Conservation (phyloP, 2,113 vertebrate species). For the Muscicapa adusta region DNA sequence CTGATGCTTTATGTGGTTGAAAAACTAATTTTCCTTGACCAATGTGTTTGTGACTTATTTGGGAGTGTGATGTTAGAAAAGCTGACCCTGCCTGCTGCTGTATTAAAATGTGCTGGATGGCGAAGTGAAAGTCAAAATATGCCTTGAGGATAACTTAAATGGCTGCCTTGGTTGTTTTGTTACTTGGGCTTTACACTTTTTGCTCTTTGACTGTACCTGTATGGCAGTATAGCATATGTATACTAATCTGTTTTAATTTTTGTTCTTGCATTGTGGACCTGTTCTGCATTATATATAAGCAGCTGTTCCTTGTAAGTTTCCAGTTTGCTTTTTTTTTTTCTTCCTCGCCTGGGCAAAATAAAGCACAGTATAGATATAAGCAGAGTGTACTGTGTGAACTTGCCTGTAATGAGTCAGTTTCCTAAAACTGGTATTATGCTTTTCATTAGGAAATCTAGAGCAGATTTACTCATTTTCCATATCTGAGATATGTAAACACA, state of each 20-base stretch:
- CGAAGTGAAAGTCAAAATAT: not conserved
- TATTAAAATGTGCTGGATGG: not conserved
- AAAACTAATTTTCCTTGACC: not conserved
- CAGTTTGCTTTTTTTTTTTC: not conserved
- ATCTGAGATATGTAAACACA: not conserved
- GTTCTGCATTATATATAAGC: constrained; percentile 50
- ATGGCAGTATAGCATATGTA: not conserved
- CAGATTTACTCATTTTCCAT: not conserved
- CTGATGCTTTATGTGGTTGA: not conserved
- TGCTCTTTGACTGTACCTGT: not conserved
- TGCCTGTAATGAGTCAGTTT: constrained; percentile 19
- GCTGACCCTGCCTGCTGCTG: not conserved
- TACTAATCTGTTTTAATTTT: constrained; percentile 69
- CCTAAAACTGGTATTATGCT: not conserved
- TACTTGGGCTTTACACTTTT: not conserved
- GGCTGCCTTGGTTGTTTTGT: not conserved
- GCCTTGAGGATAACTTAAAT: not conserved
- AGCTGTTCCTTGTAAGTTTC: constrained; percentile 73
- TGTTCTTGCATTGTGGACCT: constrained; percentile 67
- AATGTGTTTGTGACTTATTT: not conserved
- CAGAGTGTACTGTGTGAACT: not conserved
- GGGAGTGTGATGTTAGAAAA: not conserved
- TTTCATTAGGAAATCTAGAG: not conserved
- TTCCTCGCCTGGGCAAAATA: not conserved
- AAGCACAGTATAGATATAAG: not conserved